A percentile compares a stretch with the other conserved stretches of the same genome.
These are phyloP conservation scores for Notocelia uddmanniana DNA, from an alignment of 2,888 invertebrate genomes.

Conservation along the genomic window DNA sequence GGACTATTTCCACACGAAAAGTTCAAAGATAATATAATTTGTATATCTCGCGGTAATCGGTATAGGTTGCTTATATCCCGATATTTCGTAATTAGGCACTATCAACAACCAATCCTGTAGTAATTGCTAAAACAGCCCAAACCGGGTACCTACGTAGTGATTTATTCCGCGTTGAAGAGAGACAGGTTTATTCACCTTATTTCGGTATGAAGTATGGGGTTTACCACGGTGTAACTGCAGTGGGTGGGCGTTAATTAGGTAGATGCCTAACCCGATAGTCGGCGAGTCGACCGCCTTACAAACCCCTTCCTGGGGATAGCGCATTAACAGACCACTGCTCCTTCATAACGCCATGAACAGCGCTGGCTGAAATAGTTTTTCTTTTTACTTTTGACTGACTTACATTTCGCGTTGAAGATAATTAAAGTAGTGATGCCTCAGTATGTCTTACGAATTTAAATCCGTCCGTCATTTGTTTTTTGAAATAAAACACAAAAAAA, in stretches of 20 bases:
- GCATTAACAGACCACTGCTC: conserved; percentile 70
- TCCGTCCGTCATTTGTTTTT: conserved; percentile 69
- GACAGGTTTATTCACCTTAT: conserved; percentile 66
- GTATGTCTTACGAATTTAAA: conserved; percentile 74
- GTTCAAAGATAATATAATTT: too few species aligned
- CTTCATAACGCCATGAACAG: conserved; percentile 54
- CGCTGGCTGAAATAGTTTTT: conserved; percentile 61
- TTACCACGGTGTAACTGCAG: conserved; percentile 58
- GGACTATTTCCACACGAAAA: too few species aligned
- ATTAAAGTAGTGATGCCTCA: conserved; percentile 48
- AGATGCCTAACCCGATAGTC: conserved; percentile 76
- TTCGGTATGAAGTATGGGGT: conserved; percentile 50
- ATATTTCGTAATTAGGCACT: neutral
- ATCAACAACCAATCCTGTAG: neutral
- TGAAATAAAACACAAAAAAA: conserved; percentile 73
- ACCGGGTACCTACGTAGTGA: conserved; percentile 47
- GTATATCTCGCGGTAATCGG: too few species aligned
- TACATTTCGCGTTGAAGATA: conserved; percentile 50
- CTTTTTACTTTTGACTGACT: conserved; percentile 53
- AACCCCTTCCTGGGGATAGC: conserved; percentile 58
- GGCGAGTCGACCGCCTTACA: conserved; percentile 62
- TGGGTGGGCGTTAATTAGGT: conserved; percentile 71
- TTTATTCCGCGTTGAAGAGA: conserved; percentile 63
- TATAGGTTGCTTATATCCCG: too few species aligned
- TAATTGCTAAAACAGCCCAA: neutral